Evolutionary conservation across 2,888 invertebrate species (phyloP).

Genomic region (Nomada flava): DNA sequence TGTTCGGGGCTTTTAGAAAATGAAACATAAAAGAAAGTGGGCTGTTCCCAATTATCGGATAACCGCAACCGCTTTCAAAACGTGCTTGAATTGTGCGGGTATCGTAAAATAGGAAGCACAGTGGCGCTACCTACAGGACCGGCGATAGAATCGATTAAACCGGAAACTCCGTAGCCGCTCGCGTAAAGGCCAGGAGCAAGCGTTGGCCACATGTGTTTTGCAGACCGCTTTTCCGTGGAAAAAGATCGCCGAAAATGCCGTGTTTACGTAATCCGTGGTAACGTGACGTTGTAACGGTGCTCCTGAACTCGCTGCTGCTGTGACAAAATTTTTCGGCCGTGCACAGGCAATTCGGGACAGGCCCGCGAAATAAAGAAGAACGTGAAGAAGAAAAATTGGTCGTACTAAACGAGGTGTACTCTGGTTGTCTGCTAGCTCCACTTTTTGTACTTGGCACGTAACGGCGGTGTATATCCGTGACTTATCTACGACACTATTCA

Average conservation of each 20-base stretch:
- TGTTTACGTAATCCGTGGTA: constrained; percentile 80
- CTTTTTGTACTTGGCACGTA: constrained; percentile 22
- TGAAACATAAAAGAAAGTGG: neutral
- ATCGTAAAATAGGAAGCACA: constrained; percentile 34
- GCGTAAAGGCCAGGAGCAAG: constrained; percentile 74
- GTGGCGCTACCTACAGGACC: constrained; percentile 43
- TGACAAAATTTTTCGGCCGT: constrained; percentile 30
- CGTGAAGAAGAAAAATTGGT: constrained; percentile 53
- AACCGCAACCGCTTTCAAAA: neutral
- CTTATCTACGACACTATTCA: constrained; percentile 2
- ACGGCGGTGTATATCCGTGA: neutral
- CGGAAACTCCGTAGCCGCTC: constrained; percentile 76
- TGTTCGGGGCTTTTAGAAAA: neutral
- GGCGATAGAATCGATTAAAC: constrained; percentile 61
- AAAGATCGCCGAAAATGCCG: constrained; percentile 77
- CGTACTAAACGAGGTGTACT: constrained; percentile 37
- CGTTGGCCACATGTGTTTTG: constrained; percentile 80
- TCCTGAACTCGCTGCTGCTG: constrained; percentile 41
- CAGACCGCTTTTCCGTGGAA: constrained; percentile 68
- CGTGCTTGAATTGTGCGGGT: constrained; percentile 4
- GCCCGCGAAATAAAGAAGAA: constrained; percentile 19
- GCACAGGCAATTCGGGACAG: constrained; percentile 10
- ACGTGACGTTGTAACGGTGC: constrained; percentile 64
- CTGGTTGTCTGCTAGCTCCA: constrained; percentile 48
- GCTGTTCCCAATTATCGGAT: neutral